Base-by-base conservation (phyloP, 2,888 invertebrate genomes). In the Conops quadrifasciatus region DNA sequence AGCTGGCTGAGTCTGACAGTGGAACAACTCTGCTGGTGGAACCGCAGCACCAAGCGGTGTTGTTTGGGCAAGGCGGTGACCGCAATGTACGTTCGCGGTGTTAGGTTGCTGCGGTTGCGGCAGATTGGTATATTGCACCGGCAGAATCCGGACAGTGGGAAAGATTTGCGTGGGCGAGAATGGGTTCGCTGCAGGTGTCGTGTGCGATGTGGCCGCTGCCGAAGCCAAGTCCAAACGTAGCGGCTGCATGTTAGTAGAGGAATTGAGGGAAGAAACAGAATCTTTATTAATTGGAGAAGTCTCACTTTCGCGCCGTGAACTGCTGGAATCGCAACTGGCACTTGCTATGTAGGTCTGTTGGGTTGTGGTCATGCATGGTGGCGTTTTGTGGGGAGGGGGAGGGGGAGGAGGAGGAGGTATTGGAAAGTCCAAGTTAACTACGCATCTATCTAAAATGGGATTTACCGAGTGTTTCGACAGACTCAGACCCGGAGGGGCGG, bases 71-170 rank as follows among this genome's bases (percentile, higher is more conserved):
- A 13, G 45, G 45, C 13, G 45, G 45, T 11, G 45, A 15, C 75
- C 58, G 75, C 60, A n/a, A 43, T 74, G 72, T 58, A 78, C 74
- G 70, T 78, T 76, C 36, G 77, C 75, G 68, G 80, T 80, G 72
- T 82, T 80, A 67, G 79, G 79, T 75, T 86, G 85, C 75, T 86
- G 86, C 71, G 85, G 86, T 73, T 83, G 82, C 72, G 86, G 86
- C 73, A 86, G 77, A 72, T 80, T 82, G 63, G 82, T 78, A 78
- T 85, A 86, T 75, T 86, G 86, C 49, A 86, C 86, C 26, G 86
- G 86, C 72, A 86, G 77, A 75, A 86, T 84, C 82, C 86, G 85
- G 74, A 85, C 83, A 75, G 83, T 80, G 73, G 86, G 86, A 79
- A 85, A 86, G 72, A 86, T 82, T 79, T 85, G 81, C 72, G 82